A percentile compares a stretch with the other conserved stretches of the same genome.
Conservation (phyloP, 1,140 invertebrate genomes). For the Cataglyphis hispanica region DNA sequence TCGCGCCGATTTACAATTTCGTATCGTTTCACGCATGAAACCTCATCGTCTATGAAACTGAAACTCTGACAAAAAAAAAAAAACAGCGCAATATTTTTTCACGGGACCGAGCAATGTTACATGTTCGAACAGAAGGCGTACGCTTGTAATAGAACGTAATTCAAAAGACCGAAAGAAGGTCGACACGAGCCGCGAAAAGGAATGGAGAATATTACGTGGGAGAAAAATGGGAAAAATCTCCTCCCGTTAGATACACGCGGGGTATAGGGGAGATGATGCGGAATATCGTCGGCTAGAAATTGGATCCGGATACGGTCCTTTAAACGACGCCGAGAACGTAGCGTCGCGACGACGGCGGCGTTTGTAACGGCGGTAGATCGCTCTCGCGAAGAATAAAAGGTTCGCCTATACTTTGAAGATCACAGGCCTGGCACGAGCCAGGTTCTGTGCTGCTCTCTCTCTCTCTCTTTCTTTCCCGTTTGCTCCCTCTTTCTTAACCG, state of each 20-base stretch:
- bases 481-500: constrained; percentile 18
- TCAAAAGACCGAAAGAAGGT: constrained; percentile 18
- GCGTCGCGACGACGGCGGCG: constrained; percentile 51
- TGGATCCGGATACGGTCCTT: constrained; percentile 66
- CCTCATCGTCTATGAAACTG: background rate
- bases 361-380: constrained; percentile 67
- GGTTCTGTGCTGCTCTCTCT: constrained; percentile 32
- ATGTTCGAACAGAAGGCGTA: constrained; percentile 34
- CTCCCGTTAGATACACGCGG: background rate
- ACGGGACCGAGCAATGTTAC: constrained; percentile 15
- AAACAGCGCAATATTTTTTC: constrained; percentile 6
- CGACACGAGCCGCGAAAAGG: constrained; percentile 11
- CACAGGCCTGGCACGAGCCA: constrained; percentile 77
- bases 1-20: constrained; percentile 43
- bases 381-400: constrained; percentile 72
- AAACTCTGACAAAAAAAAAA: constrained; percentile 4
- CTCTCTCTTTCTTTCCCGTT: constrained; percentile 56
- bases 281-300: constrained; percentile 56
- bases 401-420: constrained; percentile 81
- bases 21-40: constrained; percentile 30
- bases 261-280: background rate
- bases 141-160: constrained; percentile 34
- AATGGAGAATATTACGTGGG: constrained; percentile 4
- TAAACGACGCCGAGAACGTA: constrained; percentile 57
- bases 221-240: constrained; percentile 38